Base-by-base conservation (phyloP, 2,113 vertebrate genomes). In the Anas platyrhynchos region DNA sequence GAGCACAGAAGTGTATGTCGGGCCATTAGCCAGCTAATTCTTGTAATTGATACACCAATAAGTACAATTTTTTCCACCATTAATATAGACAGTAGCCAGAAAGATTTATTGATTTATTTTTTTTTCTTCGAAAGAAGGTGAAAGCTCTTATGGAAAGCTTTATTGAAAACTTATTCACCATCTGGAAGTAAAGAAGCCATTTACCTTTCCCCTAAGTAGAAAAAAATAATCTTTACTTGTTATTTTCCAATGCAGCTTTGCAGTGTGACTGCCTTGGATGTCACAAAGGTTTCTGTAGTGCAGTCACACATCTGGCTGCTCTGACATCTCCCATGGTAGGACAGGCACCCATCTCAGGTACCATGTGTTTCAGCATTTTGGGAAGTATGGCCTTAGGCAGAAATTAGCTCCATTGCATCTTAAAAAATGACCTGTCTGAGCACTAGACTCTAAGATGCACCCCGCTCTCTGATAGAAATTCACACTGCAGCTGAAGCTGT, bases 281-380 rank as follows among this genome's bases (percentile, higher is more conserved):
- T 43, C 34, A 54, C 46, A 26, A 54, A 68, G 2, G 25, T 77
- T 23, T 16, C 7, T 15, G 3, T 6, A 9, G 36, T 1, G 27
- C 22, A 56, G 62, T 27, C 41, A 34, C 20, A 11, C 46, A 18
- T 4, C 26, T 46, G 34, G 34, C 27, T 38, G 23, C 13, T 4
- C 59, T 12, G 8, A 23, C 20, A 41, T 23, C 26, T 72, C 36
- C 9, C 1, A 0, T 6, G 43, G 67, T 14, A n/a, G 63, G 52
- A 43, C 12, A 18, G 36, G 13, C 22, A n/a, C 25, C 50, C n/a
- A 9, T 32, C 54, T 66, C 52, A 21, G 32, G 26, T 31, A 16
- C 16, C 23, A 3, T 1, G 0, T 4, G 25, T 15, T 13, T 56
- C 43, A 4, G 18, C 27, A 69, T 76, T 68, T 83, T 1, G 29